These are phyloP conservation scores for Polypterus senegalus DNA, from an alignment of 2,113 vertebrate genomes.

Conservation along the genomic window DNA sequence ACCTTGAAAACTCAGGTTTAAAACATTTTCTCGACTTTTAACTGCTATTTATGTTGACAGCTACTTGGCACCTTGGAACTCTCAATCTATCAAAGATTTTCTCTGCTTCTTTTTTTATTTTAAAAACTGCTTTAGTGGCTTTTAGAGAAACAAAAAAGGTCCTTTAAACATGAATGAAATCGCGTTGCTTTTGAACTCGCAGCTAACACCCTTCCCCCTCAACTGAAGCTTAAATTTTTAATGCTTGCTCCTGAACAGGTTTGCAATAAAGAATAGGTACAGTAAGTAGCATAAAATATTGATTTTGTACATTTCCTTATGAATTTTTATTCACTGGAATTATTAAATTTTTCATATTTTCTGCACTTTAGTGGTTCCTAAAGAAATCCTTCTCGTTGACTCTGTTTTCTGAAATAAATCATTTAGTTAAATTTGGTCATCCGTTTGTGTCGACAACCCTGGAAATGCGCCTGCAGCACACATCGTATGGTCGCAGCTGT, in stretches of 20 bases:
- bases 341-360: constrained; percentile 92
- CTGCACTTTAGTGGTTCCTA: constrained; percentile 75
- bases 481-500: too few relatives aligned
- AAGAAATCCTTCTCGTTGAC: constrained; percentile 50
- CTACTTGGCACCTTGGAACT: constrained; percentile 37
- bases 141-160: constrained; percentile 49
- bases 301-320: constrained; percentile 98
- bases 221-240: constrained; percentile 81
- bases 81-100: constrained; percentile 52
- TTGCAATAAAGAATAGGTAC: constrained; percentile 95
- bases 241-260: constrained; percentile 83
- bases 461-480: too few relatives aligned
- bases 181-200: constrained; percentile 77
- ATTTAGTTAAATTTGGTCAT: constrained; percentile 29
- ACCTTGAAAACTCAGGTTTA: constrained; percentile 62
- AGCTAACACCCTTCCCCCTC: constrained; percentile 35
- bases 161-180: constrained; percentile 75
- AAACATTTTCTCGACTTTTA: constrained; percentile 45
- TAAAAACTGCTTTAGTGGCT: constrained; percentile 51
- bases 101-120: constrained; percentile 20
- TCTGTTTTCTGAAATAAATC: constrained; percentile 49
- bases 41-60: constrained; percentile 61
- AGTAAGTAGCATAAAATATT: constrained; percentile 96
- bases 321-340: constrained; percentile 90
- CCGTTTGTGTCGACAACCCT: constrained; percentile 4